phyloP scores from a whole-genome alignment of 2,113 vertebrate genomes.

The Saimiri boliviensis region DNA sequence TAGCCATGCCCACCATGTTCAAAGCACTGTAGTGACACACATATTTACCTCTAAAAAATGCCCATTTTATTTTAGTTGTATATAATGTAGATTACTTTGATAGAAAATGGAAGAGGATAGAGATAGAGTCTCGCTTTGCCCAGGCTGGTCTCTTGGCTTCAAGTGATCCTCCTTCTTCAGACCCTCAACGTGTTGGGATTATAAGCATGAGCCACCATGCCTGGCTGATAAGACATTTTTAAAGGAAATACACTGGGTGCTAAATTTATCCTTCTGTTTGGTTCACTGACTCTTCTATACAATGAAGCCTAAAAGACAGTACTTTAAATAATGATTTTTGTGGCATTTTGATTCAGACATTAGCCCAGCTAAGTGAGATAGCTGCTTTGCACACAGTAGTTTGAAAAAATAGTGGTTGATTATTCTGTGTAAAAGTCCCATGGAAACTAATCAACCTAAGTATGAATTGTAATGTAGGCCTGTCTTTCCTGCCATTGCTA shows the following conservation, averaged over 20 bases:
- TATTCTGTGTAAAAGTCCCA: not conserved
- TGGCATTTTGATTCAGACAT: not conserved
- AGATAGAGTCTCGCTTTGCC: not conserved
- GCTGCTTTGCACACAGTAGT: not conserved
- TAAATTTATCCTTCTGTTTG: not conserved
- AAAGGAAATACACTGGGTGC: not conserved
- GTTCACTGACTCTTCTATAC: not conserved
- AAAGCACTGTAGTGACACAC: not conserved
- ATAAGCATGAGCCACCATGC: not conserved
- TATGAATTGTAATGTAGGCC: not conserved
- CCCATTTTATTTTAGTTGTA: slow-evolving; percentile 10
- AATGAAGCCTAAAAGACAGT: not conserved
- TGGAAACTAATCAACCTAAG: not conserved
- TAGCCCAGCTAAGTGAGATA: not conserved
- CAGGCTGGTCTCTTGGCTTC: not conserved
- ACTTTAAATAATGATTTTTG: not conserved
- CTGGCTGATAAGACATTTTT: not conserved
- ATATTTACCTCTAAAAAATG: slow-evolving; percentile 15
- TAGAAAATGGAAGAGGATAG: not conserved
- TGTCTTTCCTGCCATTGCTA: not conserved
- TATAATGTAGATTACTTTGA: not conserved
- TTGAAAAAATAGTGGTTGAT: slow-evolving; percentile 15
- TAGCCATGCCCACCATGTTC: not conserved
- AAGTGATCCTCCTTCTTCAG: not conserved
- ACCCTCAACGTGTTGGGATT: not conserved